Percentiles rank a stretch among this genome's conserved stretches.
Evolutionary conservation across 2,113 vertebrate species (phyloP).

Genomic region (Erythrolamprus reginae): DNA sequence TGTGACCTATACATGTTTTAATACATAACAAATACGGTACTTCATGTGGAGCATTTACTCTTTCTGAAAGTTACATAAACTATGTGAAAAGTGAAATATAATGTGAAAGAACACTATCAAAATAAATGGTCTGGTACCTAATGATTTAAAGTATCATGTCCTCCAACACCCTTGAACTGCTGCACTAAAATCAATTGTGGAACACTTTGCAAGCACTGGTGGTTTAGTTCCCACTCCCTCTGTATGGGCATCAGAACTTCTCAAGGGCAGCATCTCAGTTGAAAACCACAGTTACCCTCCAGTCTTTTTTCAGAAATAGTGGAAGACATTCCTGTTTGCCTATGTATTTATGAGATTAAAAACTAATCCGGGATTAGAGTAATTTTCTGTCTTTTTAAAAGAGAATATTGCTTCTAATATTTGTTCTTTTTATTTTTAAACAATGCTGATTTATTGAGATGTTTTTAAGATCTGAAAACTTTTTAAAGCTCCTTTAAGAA

Average conservation of each 20-base stretch:
- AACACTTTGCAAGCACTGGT: not conserved
- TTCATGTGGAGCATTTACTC: not conserved
- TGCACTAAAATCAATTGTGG: not conserved
- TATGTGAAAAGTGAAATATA: slow-evolving; percentile 22
- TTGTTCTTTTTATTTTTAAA: not conserved
- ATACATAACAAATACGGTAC: slow-evolving; percentile 4
- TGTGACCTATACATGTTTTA: slow-evolving; percentile 14
- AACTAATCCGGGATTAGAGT: not conserved
- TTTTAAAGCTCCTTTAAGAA: not conserved
- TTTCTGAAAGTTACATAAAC: slow-evolving; percentile 1
- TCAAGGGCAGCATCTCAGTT: not conserved
- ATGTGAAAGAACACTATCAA: not conserved
- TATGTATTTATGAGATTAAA: not conserved
- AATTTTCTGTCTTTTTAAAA: not conserved
- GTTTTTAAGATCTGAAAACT: not conserved
- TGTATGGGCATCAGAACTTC: not conserved
- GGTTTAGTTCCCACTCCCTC: not conserved
- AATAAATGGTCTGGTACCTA: not conserved
- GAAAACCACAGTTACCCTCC: not conserved
- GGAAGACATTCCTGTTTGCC: not conserved
- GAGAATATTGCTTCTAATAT: not conserved
- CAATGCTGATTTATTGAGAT: not conserved
- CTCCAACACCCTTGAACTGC: not conserved
- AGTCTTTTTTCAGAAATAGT: not conserved
- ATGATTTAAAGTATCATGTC: not conserved